A percentile compares a stretch with the other conserved stretches of the same genome.
phyloP scores from a whole-genome alignment of 2,888 invertebrate genomes.

The Junonia oenone region DNA sequence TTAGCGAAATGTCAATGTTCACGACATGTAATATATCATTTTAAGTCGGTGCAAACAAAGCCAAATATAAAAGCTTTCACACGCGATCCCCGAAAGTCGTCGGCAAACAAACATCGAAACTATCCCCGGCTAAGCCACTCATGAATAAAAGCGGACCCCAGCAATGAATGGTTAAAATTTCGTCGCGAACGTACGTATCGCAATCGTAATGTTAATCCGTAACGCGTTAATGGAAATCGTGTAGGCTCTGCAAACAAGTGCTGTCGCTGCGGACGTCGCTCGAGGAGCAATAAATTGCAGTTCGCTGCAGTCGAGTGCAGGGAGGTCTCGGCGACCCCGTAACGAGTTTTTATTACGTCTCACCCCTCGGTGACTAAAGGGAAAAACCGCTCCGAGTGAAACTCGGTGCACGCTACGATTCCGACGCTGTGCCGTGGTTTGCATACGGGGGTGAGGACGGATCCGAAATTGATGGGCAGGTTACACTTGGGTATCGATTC shows the following conservation, averaged over 20 bases:
- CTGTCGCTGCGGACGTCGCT: conserved; percentile 37
- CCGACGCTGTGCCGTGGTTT: conserved; percentile 36
- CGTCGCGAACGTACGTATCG: conserved; percentile 70
- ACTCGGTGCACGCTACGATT: conserved; percentile 34
- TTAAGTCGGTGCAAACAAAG: conserved; percentile 70
- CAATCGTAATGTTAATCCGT: conserved; percentile 77
- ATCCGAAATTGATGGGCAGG: conserved; percentile 17
- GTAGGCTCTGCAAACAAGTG: conserved; percentile 68
- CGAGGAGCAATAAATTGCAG: conserved; percentile 68
- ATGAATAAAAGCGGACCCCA: conserved; percentile 77
- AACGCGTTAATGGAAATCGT: conserved; percentile 75
- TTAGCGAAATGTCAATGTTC: conserved; percentile 67
- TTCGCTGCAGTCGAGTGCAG: conserved; percentile 37
- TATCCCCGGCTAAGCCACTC: conserved; percentile 73
- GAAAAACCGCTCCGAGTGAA: conserved; percentile 54
- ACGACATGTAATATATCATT: conserved; percentile 75
- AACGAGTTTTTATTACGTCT: conserved; percentile 52
- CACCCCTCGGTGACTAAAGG: conserved; percentile 55
- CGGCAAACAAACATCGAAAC: conserved; percentile 70
- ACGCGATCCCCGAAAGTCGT: conserved; percentile 67
- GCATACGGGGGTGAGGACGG: conserved; percentile 27
- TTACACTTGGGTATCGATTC: conserved; percentile 7
- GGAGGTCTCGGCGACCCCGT: conserved; percentile 39
- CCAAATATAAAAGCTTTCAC: conserved; percentile 74
- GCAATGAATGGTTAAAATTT: conserved; percentile 78